phyloP scores from a whole-genome alignment of 1,140 invertebrate genomes.

The Trissolcus basalis region DNA sequence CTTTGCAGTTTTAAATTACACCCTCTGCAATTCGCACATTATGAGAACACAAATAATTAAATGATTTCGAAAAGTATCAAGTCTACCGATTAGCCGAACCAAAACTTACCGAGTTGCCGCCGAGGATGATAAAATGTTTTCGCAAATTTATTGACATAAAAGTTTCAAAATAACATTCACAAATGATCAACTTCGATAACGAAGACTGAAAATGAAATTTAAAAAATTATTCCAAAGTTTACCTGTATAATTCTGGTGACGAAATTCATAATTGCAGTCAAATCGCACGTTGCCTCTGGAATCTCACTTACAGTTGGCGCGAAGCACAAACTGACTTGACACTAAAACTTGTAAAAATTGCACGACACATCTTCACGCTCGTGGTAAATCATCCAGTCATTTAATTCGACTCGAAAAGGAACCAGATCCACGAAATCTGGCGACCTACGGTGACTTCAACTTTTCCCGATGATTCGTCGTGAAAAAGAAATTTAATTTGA shows the following conservation, averaged over 20 bases:
- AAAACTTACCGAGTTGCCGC: too few relatives aligned
- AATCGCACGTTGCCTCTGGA: constrained; percentile 24
- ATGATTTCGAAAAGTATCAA: too few relatives aligned
- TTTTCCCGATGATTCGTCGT: neutral
- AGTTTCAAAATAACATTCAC: too few relatives aligned
- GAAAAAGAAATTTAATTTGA: neutral
- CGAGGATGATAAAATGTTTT: too few relatives aligned
- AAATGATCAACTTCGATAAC: too few relatives aligned
- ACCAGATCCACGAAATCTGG: too few relatives aligned
- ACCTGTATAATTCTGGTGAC: constrained; percentile 33
- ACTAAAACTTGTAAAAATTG: constrained; percentile 22
- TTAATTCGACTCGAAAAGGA: neutral
- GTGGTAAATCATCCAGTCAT: constrained; percentile 11
- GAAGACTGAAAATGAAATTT: neutral
- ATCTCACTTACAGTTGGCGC: constrained; percentile 32
- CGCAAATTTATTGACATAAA: too few relatives aligned
- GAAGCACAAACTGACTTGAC: constrained; percentile 39
- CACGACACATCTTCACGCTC: constrained; percentile 19
- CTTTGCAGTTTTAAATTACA: too few relatives aligned
- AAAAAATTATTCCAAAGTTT: neutral
- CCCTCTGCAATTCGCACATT: too few relatives aligned
- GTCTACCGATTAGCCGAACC: too few relatives aligned
- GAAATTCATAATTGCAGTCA: constrained; percentile 25
- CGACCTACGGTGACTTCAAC: too few relatives aligned
- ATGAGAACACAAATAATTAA: too few relatives aligned